Evolutionary conservation across 2,797 vertebrate species (phyloP).

Genomic region (Manis javanica): DNA sequence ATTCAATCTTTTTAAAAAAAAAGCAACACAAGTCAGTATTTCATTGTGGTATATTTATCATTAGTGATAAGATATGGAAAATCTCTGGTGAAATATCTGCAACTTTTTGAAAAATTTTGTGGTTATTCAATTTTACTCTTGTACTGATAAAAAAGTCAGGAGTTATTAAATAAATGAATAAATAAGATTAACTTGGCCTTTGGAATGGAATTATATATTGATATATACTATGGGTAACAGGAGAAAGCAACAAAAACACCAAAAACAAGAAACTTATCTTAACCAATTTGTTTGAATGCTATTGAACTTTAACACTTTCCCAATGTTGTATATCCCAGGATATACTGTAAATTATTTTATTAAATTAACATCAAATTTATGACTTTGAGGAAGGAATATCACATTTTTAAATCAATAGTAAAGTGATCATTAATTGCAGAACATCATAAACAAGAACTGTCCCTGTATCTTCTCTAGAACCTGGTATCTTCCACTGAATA

Average conservation of each 20-base stretch:
- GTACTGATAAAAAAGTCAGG: background rate
- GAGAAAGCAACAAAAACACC: background rate
- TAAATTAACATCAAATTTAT: background rate
- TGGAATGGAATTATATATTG: background rate
- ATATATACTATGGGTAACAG: background rate
- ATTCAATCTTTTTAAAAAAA: constrained; percentile 19
- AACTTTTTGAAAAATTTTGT: background rate
- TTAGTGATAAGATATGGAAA: background rate
- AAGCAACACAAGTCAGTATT: background rate
- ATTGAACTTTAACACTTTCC: background rate
- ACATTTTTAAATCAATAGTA: background rate
- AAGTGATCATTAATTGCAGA: constrained; percentile 11
- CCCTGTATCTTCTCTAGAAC: background rate
- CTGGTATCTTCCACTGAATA: background rate
- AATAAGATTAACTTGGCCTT: background rate
- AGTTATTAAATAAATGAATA: background rate
- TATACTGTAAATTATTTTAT: background rate
- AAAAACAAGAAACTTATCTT: too few species aligned
- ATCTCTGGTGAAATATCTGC: background rate
- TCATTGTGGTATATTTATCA: background rate
- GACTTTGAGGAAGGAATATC: background rate
- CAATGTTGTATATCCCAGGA: background rate
- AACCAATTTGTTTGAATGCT: background rate
- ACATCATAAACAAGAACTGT: background rate
- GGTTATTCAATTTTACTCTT: background rate